Evolutionary conservation across 2,797 vertebrate genomes (phyloP).

Genomic region (Sebastes matsubarae): DNA sequence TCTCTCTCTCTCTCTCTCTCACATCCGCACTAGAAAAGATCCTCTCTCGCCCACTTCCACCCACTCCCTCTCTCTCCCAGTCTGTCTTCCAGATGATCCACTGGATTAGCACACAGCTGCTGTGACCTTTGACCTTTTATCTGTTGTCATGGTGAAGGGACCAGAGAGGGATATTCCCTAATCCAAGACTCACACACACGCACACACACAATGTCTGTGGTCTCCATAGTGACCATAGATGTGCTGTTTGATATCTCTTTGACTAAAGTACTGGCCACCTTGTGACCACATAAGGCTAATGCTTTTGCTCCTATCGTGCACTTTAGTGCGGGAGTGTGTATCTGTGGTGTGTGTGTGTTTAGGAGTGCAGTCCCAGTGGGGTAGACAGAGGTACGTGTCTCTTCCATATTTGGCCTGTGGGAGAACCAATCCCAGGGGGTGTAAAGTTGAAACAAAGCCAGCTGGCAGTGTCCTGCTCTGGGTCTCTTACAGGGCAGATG

Average conservation of each 20-base stretch:
- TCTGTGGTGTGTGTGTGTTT: constrained; percentile 17
- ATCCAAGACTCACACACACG: constrained; percentile 27
- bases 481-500: constrained; percentile 76
- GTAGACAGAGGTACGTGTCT: constrained; percentile 62
- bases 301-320: constrained; percentile 33
- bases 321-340: constrained; percentile 38
- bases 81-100: constrained; percentile 62
- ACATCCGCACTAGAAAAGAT: constrained; percentile 30
- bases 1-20: constrained; percentile 13
- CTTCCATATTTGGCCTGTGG: constrained; percentile 83
- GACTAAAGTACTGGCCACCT: constrained; percentile 39
- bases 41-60: constrained; percentile 43
- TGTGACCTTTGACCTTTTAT: constrained; percentile 62
- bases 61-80: constrained; percentile 36
- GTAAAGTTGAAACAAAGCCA: constrained; percentile 77
- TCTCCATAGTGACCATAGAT: constrained; percentile 66
- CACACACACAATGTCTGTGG: not conserved
- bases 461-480: constrained; percentile 71
- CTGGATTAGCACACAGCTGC: constrained; percentile 59
- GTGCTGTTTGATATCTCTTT: constrained; percentile 46
- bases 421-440: constrained; percentile 77
- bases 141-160: constrained; percentile 67
- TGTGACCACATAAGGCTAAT: constrained; percentile 78
- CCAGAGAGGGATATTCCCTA: constrained; percentile 58
- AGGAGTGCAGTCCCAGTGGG: constrained; percentile 40